Evolutionary conservation across 2,113 vertebrate species (phyloP).

Genomic region (Hiodon tergisus): DNA sequence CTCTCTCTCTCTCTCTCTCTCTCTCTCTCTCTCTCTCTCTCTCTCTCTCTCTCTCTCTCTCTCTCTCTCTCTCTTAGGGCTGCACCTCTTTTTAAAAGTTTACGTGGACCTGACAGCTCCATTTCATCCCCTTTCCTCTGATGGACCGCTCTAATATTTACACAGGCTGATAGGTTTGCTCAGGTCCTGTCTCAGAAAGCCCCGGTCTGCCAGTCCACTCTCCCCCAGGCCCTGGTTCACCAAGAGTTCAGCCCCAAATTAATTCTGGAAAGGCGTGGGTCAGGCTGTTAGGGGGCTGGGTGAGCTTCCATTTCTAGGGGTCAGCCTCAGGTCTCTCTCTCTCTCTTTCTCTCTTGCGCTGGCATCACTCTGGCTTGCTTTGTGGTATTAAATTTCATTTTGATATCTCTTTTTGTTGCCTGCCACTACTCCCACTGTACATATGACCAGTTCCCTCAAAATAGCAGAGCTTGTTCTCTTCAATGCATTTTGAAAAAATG

Average conservation of each 20-base stretch:
- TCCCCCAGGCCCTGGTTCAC: slow-evolving; percentile 69
- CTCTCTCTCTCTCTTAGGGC: slow-evolving; percentile 37
- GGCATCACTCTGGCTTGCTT: slow-evolving; percentile 29
- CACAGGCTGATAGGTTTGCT: slow-evolving; percentile 68
- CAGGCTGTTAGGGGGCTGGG: slow-evolving; percentile 56
- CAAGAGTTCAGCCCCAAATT: slow-evolving; percentile 76
- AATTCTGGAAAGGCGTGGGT: slow-evolving; percentile 62
- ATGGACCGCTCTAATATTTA: slow-evolving; percentile 77
- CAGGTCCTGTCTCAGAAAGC: slow-evolving; percentile 47
- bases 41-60: no score
- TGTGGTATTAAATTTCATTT: slow-evolving; percentile 30
- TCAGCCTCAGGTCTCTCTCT: slow-evolving; percentile 65
- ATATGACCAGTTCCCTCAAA: no score
- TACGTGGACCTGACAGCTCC: slow-evolving; percentile 70
- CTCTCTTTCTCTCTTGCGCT: background rate
- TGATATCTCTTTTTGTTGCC: no score
- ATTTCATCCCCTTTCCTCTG: slow-evolving; percentile 66
- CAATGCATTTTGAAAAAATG: no score
- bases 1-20: no score
- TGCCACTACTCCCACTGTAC: no score
- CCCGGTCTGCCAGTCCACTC: slow-evolving; percentile 35
- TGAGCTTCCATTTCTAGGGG: slow-evolving; percentile 55
- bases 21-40: no score
- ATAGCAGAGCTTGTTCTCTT: no score
- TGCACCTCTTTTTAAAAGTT: slow-evolving; percentile 49